Base-by-base conservation (phyloP, 2,113 vertebrate genomes). In the Caracal caracal region DNA sequence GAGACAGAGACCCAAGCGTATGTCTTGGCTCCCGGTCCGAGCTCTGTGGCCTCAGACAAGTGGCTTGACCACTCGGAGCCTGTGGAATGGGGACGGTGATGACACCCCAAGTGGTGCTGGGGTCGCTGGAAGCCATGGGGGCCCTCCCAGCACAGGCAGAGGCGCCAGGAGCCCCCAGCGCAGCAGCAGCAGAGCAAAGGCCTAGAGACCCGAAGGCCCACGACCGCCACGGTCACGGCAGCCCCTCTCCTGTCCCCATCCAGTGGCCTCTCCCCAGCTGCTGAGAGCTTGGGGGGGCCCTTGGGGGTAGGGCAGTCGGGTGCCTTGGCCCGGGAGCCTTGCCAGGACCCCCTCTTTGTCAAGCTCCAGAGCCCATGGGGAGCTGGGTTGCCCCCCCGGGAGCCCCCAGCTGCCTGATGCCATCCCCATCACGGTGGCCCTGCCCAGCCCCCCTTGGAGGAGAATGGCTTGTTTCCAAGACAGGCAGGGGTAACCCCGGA, bases 61-160 rank as follows among this genome's bases (percentile, higher is more conserved):
- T 0, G 7, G 68, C 43, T 33, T 20, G 47, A 40, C 56, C 33
- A 10, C 10, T 22, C 0, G 0, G 47, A 10, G 47, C n/a, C 59
- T n/a, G 47, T 24, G 84, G 5, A 5, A 49, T 3, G 26, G 43
- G 68, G 33, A 12, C 0, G 0, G 2, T 8, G 17, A 2, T 0
- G 10, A 43, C 12, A 13, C 26, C 61, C 22, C 8, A 6, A 2
- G 76, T 6, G 0, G 47, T 33, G 15, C 16, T 10, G 24, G 33
- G 26, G 28, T 3, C 7, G 15, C 37, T 2, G 59, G 81, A 22
- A 11, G 17, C 28, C 28, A 8, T 2, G 7, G 1, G n/a, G 71
- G 35, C 17, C 9, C 26, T 6, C 3, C 11, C 2, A 2, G 3
- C 26, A 0, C 30, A 17, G 53, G 35, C 3, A 15, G 33, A 10